Evolutionary conservation across 2,113 vertebrate species (phyloP), one percentile per base, ranked within the genome.

Genomic region (Nycticebus coucang): DNA sequence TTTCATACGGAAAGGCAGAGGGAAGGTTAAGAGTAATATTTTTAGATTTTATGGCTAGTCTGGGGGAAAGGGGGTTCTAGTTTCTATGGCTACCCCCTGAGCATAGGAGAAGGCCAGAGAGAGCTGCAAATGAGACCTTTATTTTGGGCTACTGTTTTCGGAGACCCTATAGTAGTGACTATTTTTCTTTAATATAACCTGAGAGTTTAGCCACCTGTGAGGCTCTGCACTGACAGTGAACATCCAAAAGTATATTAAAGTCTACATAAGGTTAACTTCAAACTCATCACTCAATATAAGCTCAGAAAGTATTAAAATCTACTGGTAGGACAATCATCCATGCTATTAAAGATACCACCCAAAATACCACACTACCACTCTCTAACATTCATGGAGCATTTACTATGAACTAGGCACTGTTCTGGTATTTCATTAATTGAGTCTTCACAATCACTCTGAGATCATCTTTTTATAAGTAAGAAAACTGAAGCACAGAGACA

Each of bases 381-480:
- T 64, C 50, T 45, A 14, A 86, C 79, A 57, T 22, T 89, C 80
- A 53, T 2, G 6, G n/a, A 68, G 22, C 74, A n/a, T 84, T 95
- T 83, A 80, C 66, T 50, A 45, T 14, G n/a, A 91, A 74, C n/a
- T 28, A 66, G 83, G 53, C 68, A 59, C 57, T 37, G 53, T 41
- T 59, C 69, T 86, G 60, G 28, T 90, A 37, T 92, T 93, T 89
- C 59, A 79, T 7, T 87, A 41, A 62, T 0, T 37, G 50, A 78
- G 82, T 69, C 87, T 84, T 87, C 75, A 75, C n/a, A 93, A 50
- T 45, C 89, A 64, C 45, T 79, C n/a, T n/a, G 57, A 87, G 68
- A 68, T 84, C 33, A 96, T 66, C 79, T 69, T 68, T 85, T 96
- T 53, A 83, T 66, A 97, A 93, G 87, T 62, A 66, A 93, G 84